phyloP scores from a whole-genome alignment of 2,113 vertebrate genomes.

The Xyliphius kryptos region DNA sequence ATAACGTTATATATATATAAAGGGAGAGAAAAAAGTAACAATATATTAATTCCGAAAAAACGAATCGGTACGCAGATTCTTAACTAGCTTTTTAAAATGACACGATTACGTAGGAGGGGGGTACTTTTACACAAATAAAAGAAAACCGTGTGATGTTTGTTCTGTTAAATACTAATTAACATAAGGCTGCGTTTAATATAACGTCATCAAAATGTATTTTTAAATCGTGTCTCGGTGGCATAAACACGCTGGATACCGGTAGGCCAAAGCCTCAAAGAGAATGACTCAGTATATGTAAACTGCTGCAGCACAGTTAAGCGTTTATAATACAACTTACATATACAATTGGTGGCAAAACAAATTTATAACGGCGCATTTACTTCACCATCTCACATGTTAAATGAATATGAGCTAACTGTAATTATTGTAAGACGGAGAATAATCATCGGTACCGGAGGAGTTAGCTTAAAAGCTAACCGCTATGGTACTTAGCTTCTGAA shows the following conservation, averaged over 20 bases:
- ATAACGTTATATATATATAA: no score
- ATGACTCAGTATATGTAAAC: constrained; percentile 42
- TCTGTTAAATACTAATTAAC: no score
- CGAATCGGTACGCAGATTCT: background rate
- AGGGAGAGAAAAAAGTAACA: no score
- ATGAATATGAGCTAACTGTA: background rate
- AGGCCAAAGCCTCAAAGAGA: constrained; percentile 40
- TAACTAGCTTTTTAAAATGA: background rate
- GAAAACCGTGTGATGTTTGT: background rate
- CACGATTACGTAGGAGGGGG: background rate
- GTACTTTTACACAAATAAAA: background rate
- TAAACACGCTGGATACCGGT: constrained; percentile 35
- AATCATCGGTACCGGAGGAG: no score
- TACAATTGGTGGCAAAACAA: no score
- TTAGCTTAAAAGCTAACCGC: no score
- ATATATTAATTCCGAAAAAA: background rate
- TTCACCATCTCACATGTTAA: no score
- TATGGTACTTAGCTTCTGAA: constrained; percentile 1
- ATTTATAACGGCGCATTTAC: background rate
- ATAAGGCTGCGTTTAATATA: no score
- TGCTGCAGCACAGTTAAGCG: constrained; percentile 29
- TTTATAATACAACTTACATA: background rate
- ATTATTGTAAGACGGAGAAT: no score
- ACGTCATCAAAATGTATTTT: no score
- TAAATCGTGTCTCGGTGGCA: background rate